Evolutionary conservation across 2,113 vertebrate species (phyloP).

Genomic region (Butorides virescens): DNA sequence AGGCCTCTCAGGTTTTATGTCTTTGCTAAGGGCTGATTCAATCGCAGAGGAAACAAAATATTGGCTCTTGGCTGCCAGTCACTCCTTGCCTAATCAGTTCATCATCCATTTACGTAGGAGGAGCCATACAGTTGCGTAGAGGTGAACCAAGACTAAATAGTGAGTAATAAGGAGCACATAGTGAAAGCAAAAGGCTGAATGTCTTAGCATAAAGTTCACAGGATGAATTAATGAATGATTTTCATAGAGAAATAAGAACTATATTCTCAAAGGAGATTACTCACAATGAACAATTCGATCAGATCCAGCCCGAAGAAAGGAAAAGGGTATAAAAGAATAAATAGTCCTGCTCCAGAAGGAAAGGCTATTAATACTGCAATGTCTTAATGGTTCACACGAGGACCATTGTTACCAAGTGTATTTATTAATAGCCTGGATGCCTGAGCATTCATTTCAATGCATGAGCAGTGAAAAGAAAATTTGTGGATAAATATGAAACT

Average conservation of each 20-base stretch:
- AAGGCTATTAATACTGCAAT: conserved; percentile 53
- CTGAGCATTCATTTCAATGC: neutral
- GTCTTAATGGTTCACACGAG: conserved; percentile 45
- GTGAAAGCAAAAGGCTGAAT: neutral
- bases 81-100: neutral
- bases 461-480: neutral
- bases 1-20: neutral
- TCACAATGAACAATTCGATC: conserved; percentile 41
- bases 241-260: conserved; percentile 25
- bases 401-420: conserved; percentile 33
- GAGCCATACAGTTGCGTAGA: rapidly evolving
- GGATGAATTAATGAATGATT: conserved; percentile 34
- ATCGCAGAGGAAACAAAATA: neutral
- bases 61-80: neutral
- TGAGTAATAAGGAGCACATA: neutral
- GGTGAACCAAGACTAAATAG: neutral
- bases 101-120: neutral
- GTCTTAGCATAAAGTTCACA: conserved; percentile 12
- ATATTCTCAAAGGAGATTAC: conserved; percentile 38
- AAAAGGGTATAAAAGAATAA: conserved; percentile 28
- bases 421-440: conserved; percentile 47
- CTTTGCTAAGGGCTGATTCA: neutral
- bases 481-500: conserved; percentile 25
- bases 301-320: conserved; percentile 22
- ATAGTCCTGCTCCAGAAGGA: conserved; percentile 37